Evolutionary conservation across 2,797 vertebrate genomes (phyloP).

Genomic region (Fistularia commersonii): DNA sequence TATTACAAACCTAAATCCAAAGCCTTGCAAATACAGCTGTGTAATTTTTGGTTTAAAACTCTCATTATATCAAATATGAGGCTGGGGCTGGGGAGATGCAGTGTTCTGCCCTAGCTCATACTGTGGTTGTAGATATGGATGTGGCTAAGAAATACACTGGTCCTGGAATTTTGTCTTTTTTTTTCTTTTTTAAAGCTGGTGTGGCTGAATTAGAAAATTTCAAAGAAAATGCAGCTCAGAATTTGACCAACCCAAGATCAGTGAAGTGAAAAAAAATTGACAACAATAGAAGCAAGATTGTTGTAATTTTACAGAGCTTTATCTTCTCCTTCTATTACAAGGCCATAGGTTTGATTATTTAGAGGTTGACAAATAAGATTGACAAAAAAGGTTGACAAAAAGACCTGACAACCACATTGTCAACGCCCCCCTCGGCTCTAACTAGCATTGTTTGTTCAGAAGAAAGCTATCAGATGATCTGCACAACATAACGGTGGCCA

Average conservation of each 20-base stretch:
- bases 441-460: slow-evolving; percentile 64
- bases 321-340: slow-evolving; percentile 29
- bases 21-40: too few relatives aligned
- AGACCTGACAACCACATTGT: too few relatives aligned
- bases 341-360: slow-evolving; percentile 18
- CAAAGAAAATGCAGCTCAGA: too few relatives aligned
- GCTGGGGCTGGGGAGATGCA: background rate
- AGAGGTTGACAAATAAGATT: too few relatives aligned
- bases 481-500: slow-evolving; percentile 81
- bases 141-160: background rate
- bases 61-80: too few relatives aligned
- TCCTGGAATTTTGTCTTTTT: too few relatives aligned
- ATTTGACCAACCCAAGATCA: too few relatives aligned
- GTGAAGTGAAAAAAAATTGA: background rate
- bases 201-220: too few relatives aligned
- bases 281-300: background rate
- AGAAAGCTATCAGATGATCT: slow-evolving; percentile 81
- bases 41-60: too few relatives aligned
- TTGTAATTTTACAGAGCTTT: slow-evolving; percentile 11
- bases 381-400: too few relatives aligned
- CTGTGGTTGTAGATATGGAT: background rate
- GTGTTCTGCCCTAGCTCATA: background rate
- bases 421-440: slow-evolving; percentile 36
- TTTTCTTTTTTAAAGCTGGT: too few relatives aligned
- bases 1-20: too few relatives aligned